These are phyloP conservation scores for Calvadosia cruxmelitensis DNA, from an alignment of 30 jellyfish, hydroid and myxozoan genomes.

Conservation along the genomic window DNA sequence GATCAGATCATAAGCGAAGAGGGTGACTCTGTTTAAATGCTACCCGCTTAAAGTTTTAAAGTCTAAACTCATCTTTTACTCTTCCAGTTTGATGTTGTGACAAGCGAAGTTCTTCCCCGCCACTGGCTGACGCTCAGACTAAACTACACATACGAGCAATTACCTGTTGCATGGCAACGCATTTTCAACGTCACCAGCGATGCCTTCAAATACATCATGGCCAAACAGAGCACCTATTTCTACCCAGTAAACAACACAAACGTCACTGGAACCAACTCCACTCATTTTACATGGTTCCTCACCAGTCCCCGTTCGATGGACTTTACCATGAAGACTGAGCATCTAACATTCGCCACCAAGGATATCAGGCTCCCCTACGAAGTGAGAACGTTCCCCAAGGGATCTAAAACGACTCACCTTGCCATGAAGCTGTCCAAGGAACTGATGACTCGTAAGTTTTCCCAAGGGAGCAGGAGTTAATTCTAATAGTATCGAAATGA, in stretches of 20 bases:
- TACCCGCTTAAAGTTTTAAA: no score
- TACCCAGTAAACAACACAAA: background rate
- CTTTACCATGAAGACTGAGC: background rate
- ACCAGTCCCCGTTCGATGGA: background rate
- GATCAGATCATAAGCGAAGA: no score
- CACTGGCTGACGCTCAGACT: conserved; percentile 39
- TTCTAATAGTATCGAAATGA: no score
- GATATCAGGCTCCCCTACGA: conserved; percentile 12
- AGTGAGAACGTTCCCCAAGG: conserved; percentile 28
- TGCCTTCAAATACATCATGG: background rate
- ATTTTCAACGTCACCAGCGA: background rate
- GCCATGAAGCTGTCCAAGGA: conserved; percentile 13
- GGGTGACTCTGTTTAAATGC: no score
- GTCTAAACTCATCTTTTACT: no score
- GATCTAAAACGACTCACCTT: conserved; percentile 23
- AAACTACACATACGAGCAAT: conserved; percentile 31
- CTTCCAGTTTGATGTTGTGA: conserved; percentile 25
- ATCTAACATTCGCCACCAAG: conserved; percentile 26
- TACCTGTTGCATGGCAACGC: conserved; percentile 32
- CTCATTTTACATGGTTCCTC: background rate
- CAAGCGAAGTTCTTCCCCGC: conserved; percentile 47
- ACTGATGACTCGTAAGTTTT: conserved; percentile 30
- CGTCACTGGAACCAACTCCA: background rate
- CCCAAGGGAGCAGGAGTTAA: no score
- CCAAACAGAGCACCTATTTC: background rate